These are phyloP conservation scores for Diloba caeruleocephala DNA, from an alignment of 2,888 invertebrate species.

Conservation along the genomic window DNA sequence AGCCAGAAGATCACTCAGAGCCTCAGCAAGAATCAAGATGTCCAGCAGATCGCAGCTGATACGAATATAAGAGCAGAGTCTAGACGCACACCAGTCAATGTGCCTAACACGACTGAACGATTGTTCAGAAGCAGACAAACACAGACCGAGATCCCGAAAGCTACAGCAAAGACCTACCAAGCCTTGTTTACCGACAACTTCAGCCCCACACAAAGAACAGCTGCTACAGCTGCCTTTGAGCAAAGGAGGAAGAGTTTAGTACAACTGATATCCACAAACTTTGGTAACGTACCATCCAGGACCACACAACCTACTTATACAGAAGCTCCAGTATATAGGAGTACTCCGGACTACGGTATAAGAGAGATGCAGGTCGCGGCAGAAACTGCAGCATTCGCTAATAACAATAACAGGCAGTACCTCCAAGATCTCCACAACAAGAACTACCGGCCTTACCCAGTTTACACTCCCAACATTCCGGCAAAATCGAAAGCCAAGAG, in stretches of 20 bases:
- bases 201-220: slow-evolving; percentile 77
- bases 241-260: slow-evolving; percentile 80
- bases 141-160: slow-evolving; percentile 71
- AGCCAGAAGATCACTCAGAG: slow-evolving; percentile 76
- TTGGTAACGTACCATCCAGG: slow-evolving; percentile 67
- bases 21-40: slow-evolving; percentile 75
- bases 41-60: slow-evolving; percentile 75
- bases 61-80: slow-evolving; percentile 75
- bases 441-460: slow-evolving; percentile 81
- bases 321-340: slow-evolving; percentile 75
- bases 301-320: slow-evolving; percentile 74
- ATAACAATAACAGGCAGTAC: slow-evolving; percentile 83
- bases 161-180: slow-evolving; percentile 78
- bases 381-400: slow-evolving; percentile 93
- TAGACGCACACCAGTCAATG: slow-evolving; percentile 70
- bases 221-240: slow-evolving; percentile 75
- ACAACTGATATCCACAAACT: slow-evolving; percentile 80
- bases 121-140: slow-evolving; percentile 75
- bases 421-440: slow-evolving; percentile 80
- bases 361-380: slow-evolving; percentile 92
- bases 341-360: slow-evolving; percentile 78
- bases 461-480: slow-evolving; percentile 77
- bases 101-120: slow-evolving; percentile 80
- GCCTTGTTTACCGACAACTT: slow-evolving; percentile 71
- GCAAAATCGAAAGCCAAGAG: slow-evolving; percentile 69